phyloP scores from a whole-genome alignment of 2,888 invertebrate species.

The Tuta absoluta region DNA sequence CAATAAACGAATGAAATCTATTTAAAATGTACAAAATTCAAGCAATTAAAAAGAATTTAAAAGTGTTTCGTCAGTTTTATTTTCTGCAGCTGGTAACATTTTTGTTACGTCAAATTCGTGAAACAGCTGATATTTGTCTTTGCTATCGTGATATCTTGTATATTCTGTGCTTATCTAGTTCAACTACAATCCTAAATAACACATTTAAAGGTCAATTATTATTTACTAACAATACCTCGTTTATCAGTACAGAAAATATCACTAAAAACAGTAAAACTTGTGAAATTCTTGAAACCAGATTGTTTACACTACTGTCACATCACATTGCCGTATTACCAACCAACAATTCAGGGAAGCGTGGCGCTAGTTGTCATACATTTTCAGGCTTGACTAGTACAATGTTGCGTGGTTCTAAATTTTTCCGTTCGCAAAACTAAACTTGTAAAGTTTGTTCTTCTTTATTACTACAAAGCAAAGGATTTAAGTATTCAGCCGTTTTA shows the following conservation, averaged over 20 bases:
- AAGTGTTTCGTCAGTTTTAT: neutral
- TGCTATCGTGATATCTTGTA: neutral
- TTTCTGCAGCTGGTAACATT: conserved; percentile 12
- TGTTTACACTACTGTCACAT: conserved; percentile 12
- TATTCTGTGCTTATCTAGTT: neutral
- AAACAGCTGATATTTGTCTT: conserved; percentile 4
- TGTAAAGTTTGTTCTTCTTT: neutral
- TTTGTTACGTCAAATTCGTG: conserved; percentile 12
- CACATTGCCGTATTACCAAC: conserved; percentile 2
- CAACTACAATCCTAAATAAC: neutral
- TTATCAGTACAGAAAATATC: neutral
- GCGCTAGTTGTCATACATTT: conserved; percentile 20
- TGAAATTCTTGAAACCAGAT: neutral
- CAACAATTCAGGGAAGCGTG: neutral
- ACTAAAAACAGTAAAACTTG: neutral
- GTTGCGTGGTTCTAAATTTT: conserved; percentile 6
- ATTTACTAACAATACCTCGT: neutral
- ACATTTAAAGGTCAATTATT: neutral
- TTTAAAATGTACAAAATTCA: neutral
- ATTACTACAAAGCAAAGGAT: neutral
- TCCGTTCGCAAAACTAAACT: conserved; percentile 11
- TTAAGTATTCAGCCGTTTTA: conserved; percentile 7
- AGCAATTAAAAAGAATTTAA: neutral
- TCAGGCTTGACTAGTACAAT: neutral
- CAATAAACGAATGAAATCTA: conserved; percentile 16